These are phyloP conservation scores for Oncorhynchus tshawytscha DNA, from an alignment of 2,113 vertebrate species.

Conservation along the genomic window DNA sequence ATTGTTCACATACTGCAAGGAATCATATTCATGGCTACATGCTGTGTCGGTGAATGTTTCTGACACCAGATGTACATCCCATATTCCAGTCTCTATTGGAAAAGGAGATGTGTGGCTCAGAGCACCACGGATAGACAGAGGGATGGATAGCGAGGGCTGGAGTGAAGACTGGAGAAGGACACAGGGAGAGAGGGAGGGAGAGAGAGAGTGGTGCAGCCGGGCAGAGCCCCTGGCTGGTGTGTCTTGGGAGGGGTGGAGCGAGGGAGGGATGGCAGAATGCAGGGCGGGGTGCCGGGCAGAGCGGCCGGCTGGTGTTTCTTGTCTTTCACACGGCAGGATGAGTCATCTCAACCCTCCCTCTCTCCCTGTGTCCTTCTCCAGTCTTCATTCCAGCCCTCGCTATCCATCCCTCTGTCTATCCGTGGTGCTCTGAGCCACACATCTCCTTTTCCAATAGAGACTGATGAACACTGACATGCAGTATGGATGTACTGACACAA, in stretches of 20 bases:
- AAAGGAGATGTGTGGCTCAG: not conserved
- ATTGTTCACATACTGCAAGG: not conserved
- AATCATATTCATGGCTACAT: no score
- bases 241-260: not conserved
- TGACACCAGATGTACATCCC: conserved; percentile 47
- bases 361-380: not conserved
- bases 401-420: not conserved
- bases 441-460: conserved; percentile 2
- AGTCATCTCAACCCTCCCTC: conserved; percentile 56
- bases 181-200: not conserved
- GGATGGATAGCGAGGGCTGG: not conserved
- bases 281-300: conserved; percentile 22
- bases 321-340: conserved; percentile 58
- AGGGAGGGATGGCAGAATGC: conserved; percentile 10
- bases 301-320: conserved; percentile 31
- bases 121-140: not conserved
- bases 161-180: no score
- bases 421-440: not conserved
- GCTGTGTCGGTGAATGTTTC: no score
- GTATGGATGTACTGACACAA: conserved; percentile 36
- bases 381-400: not conserved
- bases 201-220: not conserved
- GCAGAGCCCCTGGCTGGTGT: no score
- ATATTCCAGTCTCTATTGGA: conserved; percentile 49
- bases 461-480: conserved; percentile 51